Evolutionary conservation across 2,888 invertebrate species (phyloP), one percentile per base, ranked within the genome.

Genomic region (Cosmia trapezina): DNA sequence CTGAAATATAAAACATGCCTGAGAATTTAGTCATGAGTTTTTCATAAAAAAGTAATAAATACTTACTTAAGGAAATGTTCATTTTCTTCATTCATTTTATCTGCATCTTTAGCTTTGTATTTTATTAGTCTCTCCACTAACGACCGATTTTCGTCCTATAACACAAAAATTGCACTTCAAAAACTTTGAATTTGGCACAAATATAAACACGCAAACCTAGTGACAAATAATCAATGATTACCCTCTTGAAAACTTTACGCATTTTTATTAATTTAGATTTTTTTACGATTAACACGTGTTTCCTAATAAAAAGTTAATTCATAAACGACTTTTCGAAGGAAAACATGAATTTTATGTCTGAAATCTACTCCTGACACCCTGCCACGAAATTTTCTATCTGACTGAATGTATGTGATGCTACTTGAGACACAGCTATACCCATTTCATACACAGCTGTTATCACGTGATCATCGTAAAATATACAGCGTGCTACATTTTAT

Each of bases 41-140:
- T 70, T 54, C 19, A 45, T 17, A 11, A 63, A 54, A 22, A 41
- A 54, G 1, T 28, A 49, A 43, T 59, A 45, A 62, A 54, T 68
- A 87, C 97, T 97, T 97, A 98, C 98, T 98, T 98, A 86, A 98
- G 94, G 92, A 98, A 98, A 92, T 98, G 98, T 93, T 99, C 99
- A 96, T 99, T 99, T 94, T 99, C 99, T 95, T 98, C 98, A 91
- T 99, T 99, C 97, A 99, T 97, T 94, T 98, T 98, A 90, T 99
- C 99, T 1, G 99, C 99, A 96, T 99, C 99, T 95, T 98, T 98
- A 65, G 98, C 97, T 95, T 99, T 99, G 92, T 98, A 98, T 86
- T 98, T 98, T 93, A 99, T 98, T 87, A 99, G 97, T 86, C 99
- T 97, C 83, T 99, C 98, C 73, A 99, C 97, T 83, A 99, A 95